Base-by-base conservation (phyloP, 2,888 invertebrate species). In the Hybos culiciformis region DNA sequence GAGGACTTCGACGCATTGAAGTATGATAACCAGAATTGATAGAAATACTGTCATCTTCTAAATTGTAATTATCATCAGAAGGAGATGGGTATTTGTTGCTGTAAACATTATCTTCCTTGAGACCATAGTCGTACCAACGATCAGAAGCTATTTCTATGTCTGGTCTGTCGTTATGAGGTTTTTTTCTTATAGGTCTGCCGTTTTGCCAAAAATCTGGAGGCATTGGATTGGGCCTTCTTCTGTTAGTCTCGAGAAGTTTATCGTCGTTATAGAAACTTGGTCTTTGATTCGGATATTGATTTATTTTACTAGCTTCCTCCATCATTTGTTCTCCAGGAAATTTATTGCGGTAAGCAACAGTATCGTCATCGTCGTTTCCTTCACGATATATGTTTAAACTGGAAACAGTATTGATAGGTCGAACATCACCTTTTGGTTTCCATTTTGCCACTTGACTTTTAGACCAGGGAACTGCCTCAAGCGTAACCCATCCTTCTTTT, bases 391-490 rank as follows among this genome's bases (percentile, higher is more conserved):
- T n/a, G n/a, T n/a, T n/a, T n/a, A n/a, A n/a, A n/a, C n/a, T n/a
- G n/a, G n/a, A n/a, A n/a, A n/a, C n/a, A n/a, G n/a, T n/a, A n/a
- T n/a, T n/a, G n/a, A 29, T n/a, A 12, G 29, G 29, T 29, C n/a
- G 12, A 29, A 29, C 6, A 3, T 29, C 29, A 29, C n/a, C 29
- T 12, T 72, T 68, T 1, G 78, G 75, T 56, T 82, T 78, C 84
- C 83, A 84, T 61, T 83, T 83, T 3, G 83, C 80, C 48, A 83
- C 78, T 65, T 83, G 83, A 51, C 83, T 82, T 11, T 80, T 74
- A 0, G 83, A 82, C 83, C 83, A 84, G 1, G 83, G 83, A 5
- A 84, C 74, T 5, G 78, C 82, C 50, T 84, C 83, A 43, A 84
- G 61, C 2, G 80, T 77, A 0, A 84, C 81, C 84, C 84, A 84